Base-by-base conservation (phyloP, 1,140 invertebrate genomes). In the Epicauta chinensis region DNA sequence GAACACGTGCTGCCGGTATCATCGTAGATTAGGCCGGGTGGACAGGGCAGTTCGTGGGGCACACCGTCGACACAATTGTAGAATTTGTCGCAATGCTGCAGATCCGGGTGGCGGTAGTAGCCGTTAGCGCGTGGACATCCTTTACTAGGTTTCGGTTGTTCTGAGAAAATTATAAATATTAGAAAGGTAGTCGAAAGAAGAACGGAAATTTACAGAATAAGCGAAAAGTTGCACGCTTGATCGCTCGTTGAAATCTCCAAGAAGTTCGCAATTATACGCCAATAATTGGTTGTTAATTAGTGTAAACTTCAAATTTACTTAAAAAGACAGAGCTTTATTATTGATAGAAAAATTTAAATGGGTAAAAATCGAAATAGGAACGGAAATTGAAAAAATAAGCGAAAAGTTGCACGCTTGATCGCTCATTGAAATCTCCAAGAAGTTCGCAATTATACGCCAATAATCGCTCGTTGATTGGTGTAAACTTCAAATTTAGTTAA, bases 61-160 rank as follows among this genome's bases (percentile, higher is more conserved):
- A 79, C 71, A 9, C 88, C 87, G 50, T 88, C 84, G 0, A 86
- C 81, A 67, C 88, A 91, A 67, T 88, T 88, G 66, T 86, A 82
- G 70, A 91, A 92, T 63, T 87, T 84, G 65, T 88, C 87, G 58
- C 89, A 92, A 0, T 82, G 80, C 54, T 77, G 71, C n/a, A 81
- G 80, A 63, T 90, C 86, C 46, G 84, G 80, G 67, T 91, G 86
- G 16, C 79, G 79, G 74, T 85, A 92, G 68, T 84, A 86, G 29
- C 89, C 89, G 63, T 90, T 91, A 15, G 83, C 81, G 47, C 88
- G 76, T 9, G 87, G 87, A 66, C 89, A 91, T 13, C 79, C 82
- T 58, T 81, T 80, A 9, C 76, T 75, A 6, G 83, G 74, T 60
- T 86, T 81, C 1, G 86, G 78, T 54, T 84, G 80, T 78, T 87